Evolutionary conservation across 2,888 invertebrate genomes (phyloP), one percentile per base, ranked within the genome.

Genomic region (Disparrhopalites patrizii): DNA sequence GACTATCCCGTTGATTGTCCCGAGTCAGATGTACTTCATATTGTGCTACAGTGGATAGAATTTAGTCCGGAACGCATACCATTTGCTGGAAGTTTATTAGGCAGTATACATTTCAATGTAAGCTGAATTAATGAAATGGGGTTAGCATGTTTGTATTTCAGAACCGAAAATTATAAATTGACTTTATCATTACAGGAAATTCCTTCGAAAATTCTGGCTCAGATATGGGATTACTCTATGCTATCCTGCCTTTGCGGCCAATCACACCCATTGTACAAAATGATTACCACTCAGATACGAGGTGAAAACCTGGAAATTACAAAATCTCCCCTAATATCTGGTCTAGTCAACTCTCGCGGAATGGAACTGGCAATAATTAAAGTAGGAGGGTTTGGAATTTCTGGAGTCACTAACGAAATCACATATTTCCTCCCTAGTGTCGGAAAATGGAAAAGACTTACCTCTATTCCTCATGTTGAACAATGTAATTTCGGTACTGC

Each of bases 401-500:
- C 82, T 70, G 86, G 87, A 4, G 83, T 87, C 65, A 84, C 86
- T 25, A 88, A 88, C 77, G 85, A 86, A 77, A 84, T 88, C 27
- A 85, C 85, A 43, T 87, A 85, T 77, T 85, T 83, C 72, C 81
- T 86, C 66, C 82, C 83, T 0, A 81, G 82, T 54, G 76, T 77
- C 2, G 81, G 83, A 8, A 83, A 83, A 76, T 87, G 87, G 86
- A 82, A 84, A 71, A 82, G 83, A 71, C 77, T 88, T 30, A 87
- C 88, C 2, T 82, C 83, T 43, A 87, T 88, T 73, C 88, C 88
- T 0, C 87, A 88, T 76, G 85, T 88, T 5, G 87, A 87, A 75
- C 87, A 88, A 77, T 87, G 87, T 77, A 87, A 87, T 77, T 88
- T 86, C 78, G 88, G 88, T 1, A 84, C 86, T 7, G 84, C 86